A percentile compares a stretch with the other conserved stretches of the same genome.
These are phyloP conservation scores for Perca flavescens DNA, from an alignment of 2,113 vertebrate species.

Conservation along the genomic window DNA sequence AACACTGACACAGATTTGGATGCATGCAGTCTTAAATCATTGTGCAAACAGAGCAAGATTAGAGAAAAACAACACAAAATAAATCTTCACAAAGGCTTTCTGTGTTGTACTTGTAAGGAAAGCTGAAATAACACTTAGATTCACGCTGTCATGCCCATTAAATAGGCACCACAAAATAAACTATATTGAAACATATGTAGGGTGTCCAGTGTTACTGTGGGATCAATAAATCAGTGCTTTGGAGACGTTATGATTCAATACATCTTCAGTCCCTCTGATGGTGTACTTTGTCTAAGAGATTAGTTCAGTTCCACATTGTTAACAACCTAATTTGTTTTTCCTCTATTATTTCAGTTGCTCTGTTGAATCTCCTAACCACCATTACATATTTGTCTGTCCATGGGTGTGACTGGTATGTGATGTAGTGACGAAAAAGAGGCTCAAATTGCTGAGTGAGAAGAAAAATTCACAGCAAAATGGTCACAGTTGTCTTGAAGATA, in stretches of 20 bases:
- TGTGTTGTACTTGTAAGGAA: conserved; percentile 27
- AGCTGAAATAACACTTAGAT: not conserved
- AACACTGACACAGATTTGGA: not conserved
- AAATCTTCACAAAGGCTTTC: not conserved
- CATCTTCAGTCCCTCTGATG: not conserved
- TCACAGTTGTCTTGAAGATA: conserved; percentile 18
- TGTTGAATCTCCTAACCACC: conserved; percentile 14
- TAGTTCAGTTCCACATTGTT: not conserved
- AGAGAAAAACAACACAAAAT: not conserved
- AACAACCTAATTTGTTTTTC: conserved; percentile 19
- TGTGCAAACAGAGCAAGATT: not conserved
- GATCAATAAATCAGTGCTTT: not conserved
- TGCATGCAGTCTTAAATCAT: not conserved
- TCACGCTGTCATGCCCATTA: not conserved
- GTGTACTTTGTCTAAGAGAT: not conserved
- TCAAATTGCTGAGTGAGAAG: conserved; percentile 29
- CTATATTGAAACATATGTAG: not conserved
- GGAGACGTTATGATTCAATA: not conserved
- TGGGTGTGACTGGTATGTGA: conserved; percentile 54
- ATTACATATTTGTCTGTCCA: conserved; percentile 28
- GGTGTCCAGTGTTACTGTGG: not conserved
- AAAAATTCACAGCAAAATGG: conserved; percentile 33
- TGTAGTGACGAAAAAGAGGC: conserved; percentile 26
- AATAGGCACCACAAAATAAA: not conserved
- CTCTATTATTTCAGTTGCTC: conserved; percentile 34